phyloP scores from a whole-genome alignment of 2,113 vertebrate species.

The Hypanus sabinus region DNA sequence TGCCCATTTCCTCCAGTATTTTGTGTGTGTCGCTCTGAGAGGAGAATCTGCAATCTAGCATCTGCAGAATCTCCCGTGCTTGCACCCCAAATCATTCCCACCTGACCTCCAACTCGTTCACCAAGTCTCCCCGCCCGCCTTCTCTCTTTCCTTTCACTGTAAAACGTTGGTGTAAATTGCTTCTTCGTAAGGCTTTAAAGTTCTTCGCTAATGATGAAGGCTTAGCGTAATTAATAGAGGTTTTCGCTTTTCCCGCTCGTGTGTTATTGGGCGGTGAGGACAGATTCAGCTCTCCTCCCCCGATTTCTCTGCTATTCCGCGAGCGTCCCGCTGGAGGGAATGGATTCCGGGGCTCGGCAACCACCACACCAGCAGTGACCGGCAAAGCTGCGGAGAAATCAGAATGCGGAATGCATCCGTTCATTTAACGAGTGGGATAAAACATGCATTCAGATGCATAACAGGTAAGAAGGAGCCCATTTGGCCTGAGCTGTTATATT shows the following conservation, averaged over 20 bases:
- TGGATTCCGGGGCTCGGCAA: background rate
- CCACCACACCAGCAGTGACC: background rate
- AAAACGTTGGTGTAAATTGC: background rate
- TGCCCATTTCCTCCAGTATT: no score
- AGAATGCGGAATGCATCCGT: background rate
- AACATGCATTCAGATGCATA: background rate
- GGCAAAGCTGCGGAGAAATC: background rate
- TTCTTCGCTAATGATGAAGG: background rate
- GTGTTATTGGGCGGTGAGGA: background rate
- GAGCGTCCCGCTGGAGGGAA: conserved; percentile 1
- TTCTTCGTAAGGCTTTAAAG: background rate
- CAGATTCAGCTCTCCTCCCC: background rate
- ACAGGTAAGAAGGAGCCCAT: background rate
- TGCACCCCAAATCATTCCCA: no score
- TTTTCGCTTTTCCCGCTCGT: no score
- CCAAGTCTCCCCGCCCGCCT: no score
- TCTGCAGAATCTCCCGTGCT: no score
- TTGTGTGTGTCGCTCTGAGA: no score
- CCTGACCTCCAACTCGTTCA: no score
- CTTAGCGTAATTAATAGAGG: background rate
- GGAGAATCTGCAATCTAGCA: no score
- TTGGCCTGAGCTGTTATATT: background rate
- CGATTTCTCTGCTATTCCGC: background rate
- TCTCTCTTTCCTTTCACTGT: background rate
- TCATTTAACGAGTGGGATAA: background rate